phyloP scores from a whole-genome alignment of 2,797 vertebrate genomes.

The Chloroceryle amazona region DNA sequence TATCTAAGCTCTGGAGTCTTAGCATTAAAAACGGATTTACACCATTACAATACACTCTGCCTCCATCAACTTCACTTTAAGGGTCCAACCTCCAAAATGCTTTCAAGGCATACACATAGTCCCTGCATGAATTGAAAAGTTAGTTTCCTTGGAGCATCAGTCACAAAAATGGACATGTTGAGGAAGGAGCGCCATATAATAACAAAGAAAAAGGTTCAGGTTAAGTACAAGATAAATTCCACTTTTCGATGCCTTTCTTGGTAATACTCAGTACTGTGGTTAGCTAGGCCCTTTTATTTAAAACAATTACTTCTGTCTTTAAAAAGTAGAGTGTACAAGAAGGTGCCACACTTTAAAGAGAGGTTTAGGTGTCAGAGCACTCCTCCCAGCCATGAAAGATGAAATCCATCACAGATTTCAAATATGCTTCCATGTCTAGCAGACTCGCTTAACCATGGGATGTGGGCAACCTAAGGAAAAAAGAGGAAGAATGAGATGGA shows the following conservation, averaged over 20 bases:
- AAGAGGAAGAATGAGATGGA: background rate
- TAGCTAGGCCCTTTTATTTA: background rate
- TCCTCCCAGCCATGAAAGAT: background rate
- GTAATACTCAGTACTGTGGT: background rate
- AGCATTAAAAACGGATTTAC: background rate
- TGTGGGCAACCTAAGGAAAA: background rate
- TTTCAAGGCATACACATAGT: background rate
- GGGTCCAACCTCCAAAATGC: background rate
- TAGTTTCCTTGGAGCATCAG: background rate
- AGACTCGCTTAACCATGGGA: background rate
- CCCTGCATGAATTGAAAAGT: background rate
- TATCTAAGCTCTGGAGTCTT: background rate
- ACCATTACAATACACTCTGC: background rate
- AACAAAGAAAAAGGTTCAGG: background rate
- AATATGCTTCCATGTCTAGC: rapidly evolving
- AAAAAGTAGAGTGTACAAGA: background rate
- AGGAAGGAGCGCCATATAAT: background rate
- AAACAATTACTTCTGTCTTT: background rate
- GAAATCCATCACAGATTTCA: background rate
- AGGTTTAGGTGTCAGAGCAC: background rate
- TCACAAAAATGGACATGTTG: background rate
- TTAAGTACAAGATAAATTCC: background rate
- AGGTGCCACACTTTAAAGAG: background rate
- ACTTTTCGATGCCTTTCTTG: background rate
- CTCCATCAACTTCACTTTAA: background rate